Base-by-base conservation (phyloP, 1,140 invertebrate genomes). In the Drosophila pandora region DNA sequence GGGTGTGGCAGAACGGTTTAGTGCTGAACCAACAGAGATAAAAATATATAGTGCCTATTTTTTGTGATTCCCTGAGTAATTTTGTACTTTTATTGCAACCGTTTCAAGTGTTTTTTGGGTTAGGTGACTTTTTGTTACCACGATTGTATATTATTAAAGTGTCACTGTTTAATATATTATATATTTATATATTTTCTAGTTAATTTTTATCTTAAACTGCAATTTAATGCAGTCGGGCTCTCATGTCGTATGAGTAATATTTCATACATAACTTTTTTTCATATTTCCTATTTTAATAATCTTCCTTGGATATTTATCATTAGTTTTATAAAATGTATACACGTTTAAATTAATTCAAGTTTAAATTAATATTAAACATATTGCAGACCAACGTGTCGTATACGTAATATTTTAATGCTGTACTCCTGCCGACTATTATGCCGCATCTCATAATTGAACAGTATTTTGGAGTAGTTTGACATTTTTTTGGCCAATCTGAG, bases 1-100 rank as follows among this genome's bases (percentile, higher is more conserved):
- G 70, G 59, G 59, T 56, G 69, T 63, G 41, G 50, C 61, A 47
- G 43, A 25, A 49, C 50, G 22, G 53, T 58, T 62, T 70, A 64
- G 63, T 52, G 63, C 75, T 64, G 55, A 61, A 56, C 57, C 41
- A 48, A 48, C 62, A 47, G 43, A 9, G 55, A 45, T 22, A 47
- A 47, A 47, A 22, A 47, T 47, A 21, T 43, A 43, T 43, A 5
- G 10, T 37, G 12, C 12, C 10, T 41, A 13, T 41, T 41, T 13
- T 41, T 41, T 41, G 12, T 17, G 3, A 32, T 32, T 32, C 8
- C 32, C 32, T 9, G 2, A 32, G 32, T 10, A 32, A 32, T 37
- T 4, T 12, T n/a, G 12, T 37, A n/a, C 10, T 37, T 37, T 37
- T 12, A 12, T 37, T 2, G 34, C 0, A n/a, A 37, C 4, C 10